Percentiles rank a stretch among this genome's conserved stretches.
Evolutionary conservation across 2,113 vertebrate species (phyloP).

Genomic region (Elephas maximus): DNA sequence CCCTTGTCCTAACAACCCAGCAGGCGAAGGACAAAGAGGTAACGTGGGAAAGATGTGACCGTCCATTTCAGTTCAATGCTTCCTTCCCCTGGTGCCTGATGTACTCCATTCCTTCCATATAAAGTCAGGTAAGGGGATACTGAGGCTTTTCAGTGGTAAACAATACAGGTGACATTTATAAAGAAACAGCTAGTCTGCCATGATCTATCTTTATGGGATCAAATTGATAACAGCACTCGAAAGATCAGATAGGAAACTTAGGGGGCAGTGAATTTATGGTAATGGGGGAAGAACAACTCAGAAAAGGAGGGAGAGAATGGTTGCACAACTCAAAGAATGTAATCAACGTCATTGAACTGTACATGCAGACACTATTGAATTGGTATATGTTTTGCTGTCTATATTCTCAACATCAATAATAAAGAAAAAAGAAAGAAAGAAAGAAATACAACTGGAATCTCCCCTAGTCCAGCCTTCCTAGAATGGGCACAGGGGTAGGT

Average conservation of each 20-base stretch:
- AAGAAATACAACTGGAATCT: neutral
- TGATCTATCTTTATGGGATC: neutral
- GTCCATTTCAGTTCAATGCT: rapidly evolving
- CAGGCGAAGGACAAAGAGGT: neutral
- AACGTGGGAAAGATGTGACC: rapidly evolving
- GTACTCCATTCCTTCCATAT: rapidly evolving
- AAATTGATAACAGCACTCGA: neutral
- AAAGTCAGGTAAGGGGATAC: neutral
- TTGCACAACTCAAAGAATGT: neutral
- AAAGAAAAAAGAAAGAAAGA: neutral
- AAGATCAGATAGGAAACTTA: neutral
- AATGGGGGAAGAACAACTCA: neutral
- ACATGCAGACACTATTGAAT: neutral
- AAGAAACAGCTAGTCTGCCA: neutral
- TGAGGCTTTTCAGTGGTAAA: neutral
- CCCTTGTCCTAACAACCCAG: rapidly evolving
- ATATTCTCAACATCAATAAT: neutral
- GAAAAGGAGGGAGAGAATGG: neutral
- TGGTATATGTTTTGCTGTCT: neutral
- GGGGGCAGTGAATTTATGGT: neutral
- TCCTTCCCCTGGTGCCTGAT: neutral
- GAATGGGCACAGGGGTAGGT: neutral
- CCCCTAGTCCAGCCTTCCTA: neutral
- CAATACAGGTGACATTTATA: neutral
- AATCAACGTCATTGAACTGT: neutral